Evolutionary conservation across 2,797 vertebrate genomes (phyloP), one percentile per base, ranked within the genome.

Genomic region (Ptychadena robeensis): DNA sequence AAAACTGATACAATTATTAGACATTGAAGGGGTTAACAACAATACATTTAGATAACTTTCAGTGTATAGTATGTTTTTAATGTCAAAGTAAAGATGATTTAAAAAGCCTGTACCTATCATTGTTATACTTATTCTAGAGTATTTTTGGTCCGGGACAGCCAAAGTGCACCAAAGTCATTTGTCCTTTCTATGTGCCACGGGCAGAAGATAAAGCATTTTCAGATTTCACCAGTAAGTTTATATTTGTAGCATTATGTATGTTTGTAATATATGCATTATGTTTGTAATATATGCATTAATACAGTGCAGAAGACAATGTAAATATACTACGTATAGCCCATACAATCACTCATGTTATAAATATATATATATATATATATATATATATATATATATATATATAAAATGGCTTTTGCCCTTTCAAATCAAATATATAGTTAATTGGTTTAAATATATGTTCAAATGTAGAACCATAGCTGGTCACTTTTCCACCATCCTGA

Each of bases 191-290:
- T 99, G 92, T 98, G 97, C 91, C 94, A 99, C 89, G 92, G 91
- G 90, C 95, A 98, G 93, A 98, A 96, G 94, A 94, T 98, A 93
- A 99, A 97, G 92, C 98, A 99, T 92, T 97, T 98, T 93, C 97
- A 98, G 89, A 99, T 99, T 89, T 87, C 98, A 90, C 97, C 95
- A 63, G 98, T 99, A 93, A 97, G 97, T 61, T 53, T 48, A 12
- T 27, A 28, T 27, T 61, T 27, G 59, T 61, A 28, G 25, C 28
- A 25, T 61, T 27, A 25, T 59, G n/a, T 44, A 44, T 44, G 22
- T 18, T 53, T 53, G 44, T 22, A n/a, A 53, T 22, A 53, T 6
- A 53, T 22, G 44, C 18, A n/a, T n/a, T n/a, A n/a, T n/a, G n/a
- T n/a, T n/a, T n/a, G n/a, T n/a, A 3, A 2, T 7, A 1, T 48